A percentile compares a stretch with the other conserved stretches of the same genome.
Conservation (phyloP, 1,140 invertebrate genomes). For the Polypedilum vanderplanki region DNA sequence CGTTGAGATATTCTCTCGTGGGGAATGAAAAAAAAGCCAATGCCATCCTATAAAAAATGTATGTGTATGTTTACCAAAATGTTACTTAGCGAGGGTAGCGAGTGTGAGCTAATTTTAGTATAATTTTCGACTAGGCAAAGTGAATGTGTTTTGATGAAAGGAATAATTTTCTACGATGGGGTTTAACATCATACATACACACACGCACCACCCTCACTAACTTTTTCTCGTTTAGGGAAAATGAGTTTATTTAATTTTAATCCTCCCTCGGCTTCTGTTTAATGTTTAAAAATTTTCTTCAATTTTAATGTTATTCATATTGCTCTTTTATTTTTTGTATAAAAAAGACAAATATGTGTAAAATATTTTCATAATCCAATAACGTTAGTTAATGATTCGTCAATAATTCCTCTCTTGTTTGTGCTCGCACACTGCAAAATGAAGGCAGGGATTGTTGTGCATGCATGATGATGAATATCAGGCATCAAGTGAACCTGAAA, state of each 20-base stretch:
- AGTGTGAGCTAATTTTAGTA: conserved; percentile 26
- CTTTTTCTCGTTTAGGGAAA: too few species aligned
- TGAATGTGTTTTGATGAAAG: background rate
- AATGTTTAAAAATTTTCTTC: background rate
- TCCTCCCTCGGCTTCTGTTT: background rate
- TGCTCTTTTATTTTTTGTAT: background rate
- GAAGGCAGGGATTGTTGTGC: background rate
- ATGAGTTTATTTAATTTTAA: background rate
- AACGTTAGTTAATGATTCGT: background rate
- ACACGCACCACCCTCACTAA: background rate
- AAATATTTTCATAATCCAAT: conserved; percentile 13
- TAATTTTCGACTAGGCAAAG: background rate
- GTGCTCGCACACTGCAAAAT: background rate
- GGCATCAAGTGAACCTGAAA: conserved; percentile 17
- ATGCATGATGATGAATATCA: conserved; percentile 3
- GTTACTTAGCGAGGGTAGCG: conserved; percentile 9
- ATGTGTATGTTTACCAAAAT: background rate
- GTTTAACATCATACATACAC: background rate
- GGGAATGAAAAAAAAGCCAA: background rate
- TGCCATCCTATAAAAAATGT: conserved; percentile 7
- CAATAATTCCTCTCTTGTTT: background rate
- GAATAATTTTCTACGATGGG: background rate
- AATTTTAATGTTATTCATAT: background rate
- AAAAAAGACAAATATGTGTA: too few species aligned
- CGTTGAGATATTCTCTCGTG: background rate